These are phyloP conservation scores for Drosophila willistoni DNA, from an alignment of 1,140 invertebrate species.

Conservation along the genomic window DNA sequence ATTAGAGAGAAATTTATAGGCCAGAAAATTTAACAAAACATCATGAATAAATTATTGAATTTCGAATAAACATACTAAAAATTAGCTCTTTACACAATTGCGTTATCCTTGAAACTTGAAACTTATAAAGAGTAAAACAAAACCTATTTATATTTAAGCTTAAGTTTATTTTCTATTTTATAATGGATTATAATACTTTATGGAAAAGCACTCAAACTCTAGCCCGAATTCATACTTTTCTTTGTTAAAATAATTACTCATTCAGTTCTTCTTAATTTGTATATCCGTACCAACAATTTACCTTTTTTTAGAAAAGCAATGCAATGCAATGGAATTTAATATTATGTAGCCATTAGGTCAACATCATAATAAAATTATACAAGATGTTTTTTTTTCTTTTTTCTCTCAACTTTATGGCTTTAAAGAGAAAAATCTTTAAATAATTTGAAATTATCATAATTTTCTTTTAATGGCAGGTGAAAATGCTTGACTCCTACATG, in stretches of 20 bases:
- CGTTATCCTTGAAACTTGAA: not conserved
- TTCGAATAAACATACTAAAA: not conserved
- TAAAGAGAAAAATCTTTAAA: not conserved
- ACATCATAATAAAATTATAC: not conserved
- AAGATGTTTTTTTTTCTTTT: not conserved
- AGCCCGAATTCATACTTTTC: too few species aligned
- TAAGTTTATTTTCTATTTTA: too few species aligned
- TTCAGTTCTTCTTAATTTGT: too few species aligned
- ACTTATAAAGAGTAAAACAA: not conserved
- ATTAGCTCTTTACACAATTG: conserved; percentile 1
- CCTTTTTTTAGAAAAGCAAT: too few species aligned
- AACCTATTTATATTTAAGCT: too few species aligned
- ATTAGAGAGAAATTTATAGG: conserved; percentile 2
- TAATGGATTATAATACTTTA: too few species aligned
- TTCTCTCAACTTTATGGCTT: not conserved
- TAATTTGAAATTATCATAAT: conserved; percentile 31
- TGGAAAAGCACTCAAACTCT: too few species aligned
- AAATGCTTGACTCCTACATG: conserved; percentile 29
- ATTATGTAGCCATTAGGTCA: too few species aligned
- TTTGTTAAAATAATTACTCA: too few species aligned
- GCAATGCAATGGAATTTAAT: too few species aligned
- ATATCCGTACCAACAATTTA: too few species aligned
- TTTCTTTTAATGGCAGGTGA: conserved; percentile 30
- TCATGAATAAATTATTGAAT: conserved; percentile 5
- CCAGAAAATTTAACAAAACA: conserved; percentile 3